Evolutionary conservation across 2,888 invertebrate genomes (phyloP).

Genomic region (Hypomecis atomaria): DNA sequence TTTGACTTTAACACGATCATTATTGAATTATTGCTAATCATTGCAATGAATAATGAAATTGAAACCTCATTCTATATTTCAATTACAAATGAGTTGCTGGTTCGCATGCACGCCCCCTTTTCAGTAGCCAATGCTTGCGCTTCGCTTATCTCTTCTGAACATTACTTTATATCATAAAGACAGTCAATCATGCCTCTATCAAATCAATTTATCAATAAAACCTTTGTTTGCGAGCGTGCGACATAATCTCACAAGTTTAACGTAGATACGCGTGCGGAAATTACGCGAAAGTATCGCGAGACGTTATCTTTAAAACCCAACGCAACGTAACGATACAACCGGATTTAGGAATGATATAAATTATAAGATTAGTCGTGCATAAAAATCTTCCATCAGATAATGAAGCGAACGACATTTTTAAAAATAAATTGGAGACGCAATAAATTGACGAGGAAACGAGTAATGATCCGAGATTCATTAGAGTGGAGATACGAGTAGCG

Average conservation of each 20-base stretch:
- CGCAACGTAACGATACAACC: slow-evolving; percentile 5
- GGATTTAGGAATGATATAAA: slow-evolving; percentile 5
- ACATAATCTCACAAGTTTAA: slow-evolving; percentile 22
- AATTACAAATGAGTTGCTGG: slow-evolving; percentile 31
- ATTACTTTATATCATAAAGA: slow-evolving; percentile 13
- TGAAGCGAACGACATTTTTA: slow-evolving; percentile 34
- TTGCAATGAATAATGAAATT: slow-evolving; percentile 27
- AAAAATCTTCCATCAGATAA: slow-evolving; percentile 10
- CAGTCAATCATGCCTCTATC: slow-evolving; percentile 12
- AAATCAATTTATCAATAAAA: slow-evolving; percentile 15
- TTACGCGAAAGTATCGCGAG: slow-evolving; percentile 20
- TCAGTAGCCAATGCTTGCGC: slow-evolving; percentile 12
- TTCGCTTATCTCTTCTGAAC: background rate
- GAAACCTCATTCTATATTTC: slow-evolving; percentile 26
- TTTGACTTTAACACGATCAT: slow-evolving; percentile 24
- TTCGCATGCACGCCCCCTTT: slow-evolving; percentile 18
- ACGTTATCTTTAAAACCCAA: slow-evolving; percentile 15
- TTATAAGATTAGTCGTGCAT: slow-evolving; percentile 15
- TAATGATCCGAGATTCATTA: slow-evolving; percentile 42
- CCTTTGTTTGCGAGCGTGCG: slow-evolving; percentile 21
- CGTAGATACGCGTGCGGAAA: slow-evolving; percentile 19
- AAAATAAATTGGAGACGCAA: slow-evolving; percentile 26
- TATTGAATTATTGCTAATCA: slow-evolving; percentile 23
- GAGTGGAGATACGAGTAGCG: slow-evolving; percentile 37
- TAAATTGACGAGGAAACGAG: slow-evolving; percentile 19